Percentiles rank a stretch among this genome's conserved stretches.
These are phyloP conservation scores for Hassar affinis DNA, from an alignment of 2,113 vertebrate genomes.

Conservation along the genomic window DNA sequence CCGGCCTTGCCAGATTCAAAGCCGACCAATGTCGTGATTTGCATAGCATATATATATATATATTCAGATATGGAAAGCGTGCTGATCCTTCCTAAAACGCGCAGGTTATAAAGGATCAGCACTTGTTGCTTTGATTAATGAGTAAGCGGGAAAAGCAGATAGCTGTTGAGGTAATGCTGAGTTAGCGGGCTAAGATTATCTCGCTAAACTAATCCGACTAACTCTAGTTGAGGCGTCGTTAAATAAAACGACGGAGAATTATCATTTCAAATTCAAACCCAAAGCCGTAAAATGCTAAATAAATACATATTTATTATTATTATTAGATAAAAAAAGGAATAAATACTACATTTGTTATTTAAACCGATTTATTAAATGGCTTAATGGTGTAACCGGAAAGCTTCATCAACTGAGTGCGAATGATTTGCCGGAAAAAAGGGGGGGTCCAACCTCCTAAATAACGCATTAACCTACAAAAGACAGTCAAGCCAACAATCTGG, in stretches of 20 bases:
- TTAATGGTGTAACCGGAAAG: not conserved
- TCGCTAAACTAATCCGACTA: not conserved
- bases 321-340: no score
- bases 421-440: not conserved
- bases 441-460: not conserved
- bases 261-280: no score
- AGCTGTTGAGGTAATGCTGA: not conserved
- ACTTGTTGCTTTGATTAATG: not conserved
- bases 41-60: not conserved
- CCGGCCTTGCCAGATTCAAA: conserved; percentile 7
- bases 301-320: no score
- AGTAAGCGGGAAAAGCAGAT: not conserved
- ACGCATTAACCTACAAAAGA: not conserved
- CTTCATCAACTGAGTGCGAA: not conserved
- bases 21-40: conserved; percentile 17
- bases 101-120: not conserved
- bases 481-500: not conserved
- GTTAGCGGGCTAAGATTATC: not conserved
- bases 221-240: not conserved
- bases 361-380: not conserved
- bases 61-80: no score
- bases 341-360: not conserved
- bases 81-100: not conserved
- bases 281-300: not conserved
- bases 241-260: not conserved